phyloP scores from a whole-genome alignment of 2,797 vertebrate genomes.

The Fringilla coelebs region DNA sequence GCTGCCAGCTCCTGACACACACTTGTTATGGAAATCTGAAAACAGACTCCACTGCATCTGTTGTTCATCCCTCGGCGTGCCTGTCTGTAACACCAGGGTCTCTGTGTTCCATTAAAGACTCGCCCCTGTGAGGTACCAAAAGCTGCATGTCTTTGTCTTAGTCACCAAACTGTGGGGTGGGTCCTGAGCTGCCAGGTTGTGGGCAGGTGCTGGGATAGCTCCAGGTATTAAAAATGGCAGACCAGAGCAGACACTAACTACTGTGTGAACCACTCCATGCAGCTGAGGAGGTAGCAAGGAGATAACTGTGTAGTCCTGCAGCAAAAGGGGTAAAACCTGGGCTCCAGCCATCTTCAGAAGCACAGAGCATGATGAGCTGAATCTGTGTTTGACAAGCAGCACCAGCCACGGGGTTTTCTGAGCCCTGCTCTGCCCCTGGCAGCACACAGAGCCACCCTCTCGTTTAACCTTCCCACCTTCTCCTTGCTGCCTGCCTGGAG shows the following conservation, averaged over 20 bases:
- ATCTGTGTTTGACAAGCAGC: neutral
- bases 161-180: neutral
- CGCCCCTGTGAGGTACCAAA: constrained; percentile 11
- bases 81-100: constrained; percentile 44
- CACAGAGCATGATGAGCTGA: neutral
- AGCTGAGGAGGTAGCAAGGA: neutral
- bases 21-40: constrained; percentile 60
- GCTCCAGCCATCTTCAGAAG: neutral
- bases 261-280: neutral
- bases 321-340: neutral
- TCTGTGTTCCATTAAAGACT: constrained; percentile 59
- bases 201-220: neutral
- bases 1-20: constrained; percentile 65
- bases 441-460: neutral
- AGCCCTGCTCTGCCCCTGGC: neutral
- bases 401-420: neutral
- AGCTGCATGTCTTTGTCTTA: constrained; percentile 23
- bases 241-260: neutral
- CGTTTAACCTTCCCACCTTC: neutral
- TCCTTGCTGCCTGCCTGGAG: neutral
- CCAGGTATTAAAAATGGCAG: neutral
- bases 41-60: constrained; percentile 62
- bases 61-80: constrained; percentile 46
- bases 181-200: neutral
- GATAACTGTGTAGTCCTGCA: neutral